Base-by-base conservation (phyloP, 2,113 vertebrate genomes). In the Sinocyclocheilus rhinocerous region DNA sequence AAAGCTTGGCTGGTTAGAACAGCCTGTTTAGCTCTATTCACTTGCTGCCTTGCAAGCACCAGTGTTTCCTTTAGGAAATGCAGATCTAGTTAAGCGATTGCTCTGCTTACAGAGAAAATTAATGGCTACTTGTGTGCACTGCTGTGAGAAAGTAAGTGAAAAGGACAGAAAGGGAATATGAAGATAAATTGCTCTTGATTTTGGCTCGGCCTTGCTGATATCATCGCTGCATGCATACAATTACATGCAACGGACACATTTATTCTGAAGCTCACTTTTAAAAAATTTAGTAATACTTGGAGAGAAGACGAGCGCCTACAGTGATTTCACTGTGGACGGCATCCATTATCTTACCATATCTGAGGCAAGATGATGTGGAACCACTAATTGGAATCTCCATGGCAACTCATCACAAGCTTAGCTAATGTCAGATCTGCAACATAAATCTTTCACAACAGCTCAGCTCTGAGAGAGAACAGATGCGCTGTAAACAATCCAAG, bases 381-480 rank as follows among this genome's bases (percentile, higher is more conserved):
- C 89, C 90, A 85, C 92, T 92, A 90, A 93, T 89, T 88, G 83
- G 83, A 84, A 88, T 82, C 89, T 90, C 89, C 48, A 65, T 88
- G 85, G 89, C 89, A 92, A 92, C 85, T 77, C 88, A 88, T 84
- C 87, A 89, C 63, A 86, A 92, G 86, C 70, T 79, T 78, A 82
- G 83, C 86, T 86, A 86, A 91, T 83, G 80, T 89, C 85, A 90
- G 89, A 86, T 89, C 86, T 81, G 85, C 85, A 87, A 90, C 91
- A 92, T 81, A 81, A 90, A 92, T 92, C 86, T 85, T 88, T 90
- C 89, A 88, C 63, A 26, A 85, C 8, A 76, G 76, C 86, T 93
- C 86, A 86, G 84, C 83, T 73, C 73, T 92, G 89, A 94, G 86
- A 88, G 20, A 91, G 88, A 92, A 89, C 92, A 93, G 93, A 93